Percentiles rank a stretch among this genome's conserved stretches.
Conservation (phyloP, 2,113 vertebrate genomes). For the Melanerpes aurifrons region DNA sequence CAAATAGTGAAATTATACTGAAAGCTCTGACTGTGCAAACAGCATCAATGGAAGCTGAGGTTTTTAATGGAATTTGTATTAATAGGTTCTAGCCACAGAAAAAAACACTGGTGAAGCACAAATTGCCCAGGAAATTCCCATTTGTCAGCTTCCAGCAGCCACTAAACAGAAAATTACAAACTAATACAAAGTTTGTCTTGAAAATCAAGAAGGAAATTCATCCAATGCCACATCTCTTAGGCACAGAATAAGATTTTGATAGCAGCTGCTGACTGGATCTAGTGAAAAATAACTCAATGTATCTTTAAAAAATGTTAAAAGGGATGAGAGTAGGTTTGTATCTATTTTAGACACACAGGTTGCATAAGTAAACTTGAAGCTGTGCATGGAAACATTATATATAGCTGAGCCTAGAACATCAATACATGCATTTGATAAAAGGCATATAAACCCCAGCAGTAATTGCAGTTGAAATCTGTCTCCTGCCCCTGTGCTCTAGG, state of each 20-base stretch:
- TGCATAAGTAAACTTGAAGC: background rate
- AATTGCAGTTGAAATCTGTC: background rate
- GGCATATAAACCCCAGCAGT: background rate
- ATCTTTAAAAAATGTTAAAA: background rate
- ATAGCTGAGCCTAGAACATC: background rate
- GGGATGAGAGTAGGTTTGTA: background rate
- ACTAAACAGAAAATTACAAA: conserved; percentile 30
- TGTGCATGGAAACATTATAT: background rate
- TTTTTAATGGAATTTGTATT: conserved; percentile 40
- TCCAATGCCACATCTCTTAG: background rate
- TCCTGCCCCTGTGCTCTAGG: background rate
- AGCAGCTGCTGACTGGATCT: background rate
- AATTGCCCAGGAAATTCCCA: conserved; percentile 1
- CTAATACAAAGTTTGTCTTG: background rate
- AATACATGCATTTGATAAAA: background rate
- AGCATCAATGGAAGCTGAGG: background rate
- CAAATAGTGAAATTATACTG: conserved; percentile 13
- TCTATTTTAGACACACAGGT: background rate
- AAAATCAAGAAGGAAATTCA: conserved; percentile 10
- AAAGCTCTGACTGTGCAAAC: background rate
- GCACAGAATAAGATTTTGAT: background rate
- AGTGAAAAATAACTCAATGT: background rate
- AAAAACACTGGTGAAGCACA: background rate
- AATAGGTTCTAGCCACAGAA: background rate
- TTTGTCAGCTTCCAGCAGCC: conserved; percentile 22